Percentiles rank a stretch among this genome's conserved stretches.
Evolutionary conservation across 2,888 invertebrate species (phyloP).

Genomic region (Spilosoma lubricipeda): DNA sequence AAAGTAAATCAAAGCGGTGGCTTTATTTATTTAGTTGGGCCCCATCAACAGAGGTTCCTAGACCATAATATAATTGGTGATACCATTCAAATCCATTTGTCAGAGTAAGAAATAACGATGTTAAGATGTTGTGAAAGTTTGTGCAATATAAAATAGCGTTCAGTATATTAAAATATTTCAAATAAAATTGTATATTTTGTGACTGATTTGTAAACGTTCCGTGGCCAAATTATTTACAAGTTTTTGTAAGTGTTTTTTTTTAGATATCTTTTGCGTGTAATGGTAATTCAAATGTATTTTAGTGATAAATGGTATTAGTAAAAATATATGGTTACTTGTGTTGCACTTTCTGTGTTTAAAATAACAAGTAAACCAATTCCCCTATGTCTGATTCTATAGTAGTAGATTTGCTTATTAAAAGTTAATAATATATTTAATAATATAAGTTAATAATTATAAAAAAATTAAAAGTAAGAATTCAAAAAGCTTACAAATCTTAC

Average conservation of each 20-base stretch:
- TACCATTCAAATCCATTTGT: constrained; percentile 30
- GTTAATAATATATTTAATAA: no score
- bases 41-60: constrained; percentile 21
- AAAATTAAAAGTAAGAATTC: no score
- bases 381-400: no score
- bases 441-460: no score
- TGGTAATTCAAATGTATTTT: not conserved
- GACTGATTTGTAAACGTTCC: constrained; percentile 2
- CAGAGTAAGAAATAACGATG: constrained; percentile 26
- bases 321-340: not conserved
- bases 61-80: constrained; percentile 43
- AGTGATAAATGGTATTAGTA: not conserved
- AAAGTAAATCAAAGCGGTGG: constrained; percentile 48
- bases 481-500: no score
- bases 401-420: no score
- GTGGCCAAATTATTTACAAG: not conserved
- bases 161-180: constrained; percentile 10
- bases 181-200: constrained; percentile 15
- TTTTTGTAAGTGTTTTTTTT: not conserved
- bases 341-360: not conserved
- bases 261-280: not conserved
- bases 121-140: constrained; percentile 34
- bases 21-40: constrained; percentile 38
- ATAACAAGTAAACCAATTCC: no score
- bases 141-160: not conserved